These are phyloP conservation scores for Cantharis rustica DNA, from an alignment of 2,888 invertebrate species.

Conservation along the genomic window DNA sequence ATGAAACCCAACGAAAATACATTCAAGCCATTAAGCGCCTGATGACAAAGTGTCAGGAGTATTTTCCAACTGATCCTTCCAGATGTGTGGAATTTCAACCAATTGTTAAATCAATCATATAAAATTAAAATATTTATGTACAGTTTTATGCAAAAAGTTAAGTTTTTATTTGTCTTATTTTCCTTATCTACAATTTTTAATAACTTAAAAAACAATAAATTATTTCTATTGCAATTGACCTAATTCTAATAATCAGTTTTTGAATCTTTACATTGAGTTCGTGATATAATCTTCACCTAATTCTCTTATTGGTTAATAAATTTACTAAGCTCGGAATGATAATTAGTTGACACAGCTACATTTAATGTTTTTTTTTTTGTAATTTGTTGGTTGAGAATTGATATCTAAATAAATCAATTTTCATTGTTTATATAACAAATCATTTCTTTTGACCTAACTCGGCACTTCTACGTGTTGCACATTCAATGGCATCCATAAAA, in stretches of 20 bases:
- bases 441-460: conserved; percentile 54
- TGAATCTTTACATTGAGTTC: conserved; percentile 60
- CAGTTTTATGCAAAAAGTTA: background rate
- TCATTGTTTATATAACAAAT: background rate
- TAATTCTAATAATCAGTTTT: conserved; percentile 63
- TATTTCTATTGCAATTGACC: background rate
- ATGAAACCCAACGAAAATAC: conserved; percentile 98
- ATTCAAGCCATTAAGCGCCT: conserved; percentile 93
- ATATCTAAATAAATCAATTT: background rate
- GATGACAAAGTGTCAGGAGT: conserved; percentile 98
- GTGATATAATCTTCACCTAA: background rate
- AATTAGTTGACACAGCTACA: background rate
- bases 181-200: background rate
- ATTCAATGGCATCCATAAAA: conserved; percentile 82
- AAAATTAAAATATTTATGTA: background rate
- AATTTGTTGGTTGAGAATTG: background rate
- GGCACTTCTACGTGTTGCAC: conserved; percentile 63
- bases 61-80: conserved; percentile 95
- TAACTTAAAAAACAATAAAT: conserved; percentile 43
- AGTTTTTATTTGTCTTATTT: background rate
- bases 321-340: background rate
- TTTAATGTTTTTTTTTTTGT: background rate
- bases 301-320: background rate
- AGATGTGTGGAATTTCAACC: conserved; percentile 90
- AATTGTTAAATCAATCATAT: background rate